These are phyloP conservation scores for Tylochromis polylepis DNA, from an alignment of 2,113 vertebrate genomes.

Conservation along the genomic window DNA sequence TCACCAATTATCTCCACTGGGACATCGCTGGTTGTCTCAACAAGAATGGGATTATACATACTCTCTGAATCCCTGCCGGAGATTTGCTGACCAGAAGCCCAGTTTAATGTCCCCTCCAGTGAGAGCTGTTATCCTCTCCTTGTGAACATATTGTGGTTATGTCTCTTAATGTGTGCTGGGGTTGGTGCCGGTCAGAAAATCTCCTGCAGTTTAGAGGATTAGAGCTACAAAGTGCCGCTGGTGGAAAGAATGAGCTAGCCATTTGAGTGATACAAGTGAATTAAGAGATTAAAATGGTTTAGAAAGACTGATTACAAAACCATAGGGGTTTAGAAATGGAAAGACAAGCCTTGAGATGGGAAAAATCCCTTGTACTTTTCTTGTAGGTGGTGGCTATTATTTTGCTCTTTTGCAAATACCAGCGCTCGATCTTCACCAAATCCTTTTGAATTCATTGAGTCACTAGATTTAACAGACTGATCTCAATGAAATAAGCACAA, in stretches of 20 bases:
- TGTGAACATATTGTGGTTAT: slow-evolving; percentile 57
- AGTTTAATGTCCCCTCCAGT: slow-evolving; percentile 59
- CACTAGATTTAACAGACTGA: neutral
- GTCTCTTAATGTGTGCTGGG: slow-evolving; percentile 62
- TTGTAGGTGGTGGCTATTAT: slow-evolving; percentile 54
- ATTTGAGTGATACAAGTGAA: slow-evolving; percentile 78
- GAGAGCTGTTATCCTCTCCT: slow-evolving; percentile 52
- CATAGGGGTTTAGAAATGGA: slow-evolving; percentile 73
- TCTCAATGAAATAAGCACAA: neutral
- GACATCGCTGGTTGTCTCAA: slow-evolving; percentile 17
- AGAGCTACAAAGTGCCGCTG: slow-evolving; percentile 74
- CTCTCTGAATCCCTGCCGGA: slow-evolving; percentile 39
- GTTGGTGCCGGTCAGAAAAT: slow-evolving; percentile 69
- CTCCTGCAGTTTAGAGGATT: slow-evolving; percentile 77
- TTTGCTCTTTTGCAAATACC: slow-evolving; percentile 27
- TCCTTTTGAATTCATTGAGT: slow-evolving; percentile 39
- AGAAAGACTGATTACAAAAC: slow-evolving; percentile 79
- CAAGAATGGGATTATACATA: slow-evolving; percentile 44
- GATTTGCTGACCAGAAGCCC: slow-evolving; percentile 61
- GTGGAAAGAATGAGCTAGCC: slow-evolving; percentile 69
- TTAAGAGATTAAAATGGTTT: slow-evolving; percentile 82
- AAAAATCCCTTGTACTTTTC: slow-evolving; percentile 70
- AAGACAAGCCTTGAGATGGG: slow-evolving; percentile 73
- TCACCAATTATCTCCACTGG: slow-evolving; percentile 28
- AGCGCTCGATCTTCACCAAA: neutral